Evolutionary conservation across 2,797 vertebrate species (phyloP), one percentile per base, ranked within the genome.

Genomic region (Philypnodon macrostomus): DNA sequence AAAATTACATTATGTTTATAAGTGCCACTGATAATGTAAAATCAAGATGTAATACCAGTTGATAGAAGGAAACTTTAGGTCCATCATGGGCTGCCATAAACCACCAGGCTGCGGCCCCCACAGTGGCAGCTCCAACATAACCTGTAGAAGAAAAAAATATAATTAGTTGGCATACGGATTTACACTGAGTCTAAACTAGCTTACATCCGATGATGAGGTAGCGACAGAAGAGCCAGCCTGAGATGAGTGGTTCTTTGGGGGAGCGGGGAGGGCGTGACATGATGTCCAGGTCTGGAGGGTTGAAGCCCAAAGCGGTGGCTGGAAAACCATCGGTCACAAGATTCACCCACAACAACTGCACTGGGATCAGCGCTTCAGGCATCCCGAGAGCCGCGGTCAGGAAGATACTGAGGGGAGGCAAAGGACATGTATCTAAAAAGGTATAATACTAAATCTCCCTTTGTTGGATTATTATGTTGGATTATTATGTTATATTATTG

Each of bases 81-180:
- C 89, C 89, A 14, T 89, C 87, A 1, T 90, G 86, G 5, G 90
- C 89, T 0, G 89, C 90, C 88, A 91, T 90, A 26, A 90, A 91
- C 90, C 90, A 91, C 90, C 90, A 91, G 42, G 90, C 90, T 15
- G 89, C 90, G n/a, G 89, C 90, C 27, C 89, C 87, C 0, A 91
- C 87, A 1, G 89, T 91, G 23, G 90, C 88, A n/a, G 85, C 88
- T 26, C 88, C 90, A 2, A 91, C 89, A 44, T 90, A 90, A 70
- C 90, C 89, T 88, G 75, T 9, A 42, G 4, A 29, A 29, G 12
- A 29, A 38, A 63, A 18, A 37, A 14, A 50, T 26, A 5, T 13
- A n/a, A n/a, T n/a, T n/a, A n/a, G n/a, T n/a, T n/a, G n/a, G n/a
- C n/a, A n/a, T n/a, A n/a, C n/a, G n/a, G n/a, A n/a, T n/a, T n/a